Conservation (phyloP, 35 echinoderm and acorn worm genomes). For the Apostichopus parvimensis region DNA sequence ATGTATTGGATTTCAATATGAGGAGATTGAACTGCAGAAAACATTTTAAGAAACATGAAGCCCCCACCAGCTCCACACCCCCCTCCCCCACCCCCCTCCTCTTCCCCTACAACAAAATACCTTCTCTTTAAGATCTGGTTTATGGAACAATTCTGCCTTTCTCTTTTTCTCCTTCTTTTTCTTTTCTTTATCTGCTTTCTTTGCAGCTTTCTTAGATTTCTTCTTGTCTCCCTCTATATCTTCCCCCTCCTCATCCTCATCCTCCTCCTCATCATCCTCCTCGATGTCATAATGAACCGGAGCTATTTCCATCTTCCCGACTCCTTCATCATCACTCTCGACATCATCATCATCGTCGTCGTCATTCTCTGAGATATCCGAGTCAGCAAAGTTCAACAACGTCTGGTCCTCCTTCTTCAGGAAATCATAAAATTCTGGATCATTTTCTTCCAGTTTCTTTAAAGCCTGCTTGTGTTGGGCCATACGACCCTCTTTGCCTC, state of each 20-base stretch:
- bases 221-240: not conserved
- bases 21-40: no score
- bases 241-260: slow-evolving; percentile 45
- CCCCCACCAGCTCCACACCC: no score
- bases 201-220: not conserved
- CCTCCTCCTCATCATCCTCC: slow-evolving; percentile 48
- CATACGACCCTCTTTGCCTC: slow-evolving; percentile 32
- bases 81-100: not conserved
- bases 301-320: not conserved
- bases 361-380: slow-evolving; percentile 62
- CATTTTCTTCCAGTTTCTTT: slow-evolving; percentile 81
- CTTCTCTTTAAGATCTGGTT: slow-evolving; percentile 7
- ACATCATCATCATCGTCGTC: slow-evolving; percentile 61
- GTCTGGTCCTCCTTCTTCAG: slow-evolving; percentile 83
- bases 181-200: slow-evolving; percentile 23
- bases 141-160: not conserved
- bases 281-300: slow-evolving; percentile 49
- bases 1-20: no score
- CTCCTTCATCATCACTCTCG: slow-evolving; percentile 47
- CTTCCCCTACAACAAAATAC: not conserved
- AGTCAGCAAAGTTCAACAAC: slow-evolving; percentile 86
- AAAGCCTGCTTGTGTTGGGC: slow-evolving; percentile 78
- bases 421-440: slow-evolving; percentile 96
- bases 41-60: no score
- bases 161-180: slow-evolving; percentile 2